phyloP scores from a whole-genome alignment of 2,797 vertebrate species.

The Neomorphus geoffroyi region DNA sequence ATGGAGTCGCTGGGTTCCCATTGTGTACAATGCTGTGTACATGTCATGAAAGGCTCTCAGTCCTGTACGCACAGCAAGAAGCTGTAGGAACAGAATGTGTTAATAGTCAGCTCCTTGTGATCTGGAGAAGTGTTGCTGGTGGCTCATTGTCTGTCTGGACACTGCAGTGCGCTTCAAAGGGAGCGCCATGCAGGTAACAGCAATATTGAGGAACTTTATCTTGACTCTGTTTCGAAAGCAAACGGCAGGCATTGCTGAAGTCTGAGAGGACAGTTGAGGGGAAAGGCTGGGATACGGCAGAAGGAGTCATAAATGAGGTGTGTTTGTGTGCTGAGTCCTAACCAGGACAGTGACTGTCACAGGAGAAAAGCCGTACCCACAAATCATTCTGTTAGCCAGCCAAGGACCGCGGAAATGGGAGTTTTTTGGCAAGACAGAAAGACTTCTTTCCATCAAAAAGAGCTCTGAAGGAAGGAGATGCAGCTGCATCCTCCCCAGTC shows the following conservation, averaged over 20 bases:
- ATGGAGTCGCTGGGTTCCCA: neutral
- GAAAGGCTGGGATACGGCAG: neutral
- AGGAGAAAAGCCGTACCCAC: neutral
- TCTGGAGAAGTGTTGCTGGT: neutral
- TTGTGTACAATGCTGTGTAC: neutral
- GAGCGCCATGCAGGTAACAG: neutral
- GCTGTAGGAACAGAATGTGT: neutral
- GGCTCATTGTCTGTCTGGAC: neutral
- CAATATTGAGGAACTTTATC: neutral
- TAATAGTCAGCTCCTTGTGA: neutral
- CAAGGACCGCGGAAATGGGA: neutral
- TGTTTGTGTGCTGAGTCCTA: neutral
- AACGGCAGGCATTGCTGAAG: neutral
- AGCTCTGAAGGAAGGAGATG: neutral
- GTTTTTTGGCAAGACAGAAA: neutral
- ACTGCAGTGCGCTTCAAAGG: neutral
- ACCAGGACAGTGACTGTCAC: neutral
- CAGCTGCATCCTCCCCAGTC: neutral
- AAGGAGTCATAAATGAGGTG: neutral
- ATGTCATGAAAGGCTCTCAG: neutral
- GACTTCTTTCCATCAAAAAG: neutral
- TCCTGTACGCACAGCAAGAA: neutral
- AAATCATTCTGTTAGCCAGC: neutral
- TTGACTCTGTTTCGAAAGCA: neutral
- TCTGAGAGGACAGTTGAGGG: neutral